Percentiles rank a stretch among this genome's conserved stretches.
Conservation (phyloP, 2,888 invertebrate species). For the Cancer borealis region DNA sequence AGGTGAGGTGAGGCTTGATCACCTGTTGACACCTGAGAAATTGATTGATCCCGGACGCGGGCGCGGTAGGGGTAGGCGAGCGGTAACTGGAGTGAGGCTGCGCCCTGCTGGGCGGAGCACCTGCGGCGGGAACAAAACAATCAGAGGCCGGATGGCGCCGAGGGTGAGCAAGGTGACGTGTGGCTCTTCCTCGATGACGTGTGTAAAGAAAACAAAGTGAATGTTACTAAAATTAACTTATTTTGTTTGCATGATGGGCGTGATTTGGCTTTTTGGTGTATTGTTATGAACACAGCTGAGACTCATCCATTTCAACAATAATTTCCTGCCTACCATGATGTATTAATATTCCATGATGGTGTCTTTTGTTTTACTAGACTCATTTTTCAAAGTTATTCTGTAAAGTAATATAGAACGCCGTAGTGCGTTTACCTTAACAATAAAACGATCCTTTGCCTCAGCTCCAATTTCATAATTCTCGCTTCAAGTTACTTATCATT, state of each 20-base stretch:
- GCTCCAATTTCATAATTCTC: no score
- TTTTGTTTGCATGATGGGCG: neutral
- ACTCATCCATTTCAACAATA: neutral
- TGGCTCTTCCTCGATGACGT: neutral
- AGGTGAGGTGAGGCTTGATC: neutral
- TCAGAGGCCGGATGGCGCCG: neutral
- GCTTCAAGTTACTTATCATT: no score
- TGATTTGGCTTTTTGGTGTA: neutral
- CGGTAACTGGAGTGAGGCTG: slow-evolving; percentile 3
- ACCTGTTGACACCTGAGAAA: slow-evolving; percentile 38
- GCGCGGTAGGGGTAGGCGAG: neutral
- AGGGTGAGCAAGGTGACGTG: neutral
- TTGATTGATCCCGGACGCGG: slow-evolving; percentile 2
- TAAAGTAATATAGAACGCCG: no score
- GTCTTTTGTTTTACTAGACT: no score
- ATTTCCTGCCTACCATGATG: no score
- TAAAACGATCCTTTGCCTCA: no score
- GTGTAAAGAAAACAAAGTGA: neutral
- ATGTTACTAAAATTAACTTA: neutral
- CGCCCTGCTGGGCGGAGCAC: neutral
- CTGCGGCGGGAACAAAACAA: slow-evolving; percentile 21
- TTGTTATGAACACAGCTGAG: neutral
- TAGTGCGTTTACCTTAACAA: no score
- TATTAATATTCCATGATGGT: no score
- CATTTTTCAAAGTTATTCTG: no score